Base-by-base conservation (phyloP, 2,113 vertebrate genomes). In the Halcyon malimbica region DNA sequence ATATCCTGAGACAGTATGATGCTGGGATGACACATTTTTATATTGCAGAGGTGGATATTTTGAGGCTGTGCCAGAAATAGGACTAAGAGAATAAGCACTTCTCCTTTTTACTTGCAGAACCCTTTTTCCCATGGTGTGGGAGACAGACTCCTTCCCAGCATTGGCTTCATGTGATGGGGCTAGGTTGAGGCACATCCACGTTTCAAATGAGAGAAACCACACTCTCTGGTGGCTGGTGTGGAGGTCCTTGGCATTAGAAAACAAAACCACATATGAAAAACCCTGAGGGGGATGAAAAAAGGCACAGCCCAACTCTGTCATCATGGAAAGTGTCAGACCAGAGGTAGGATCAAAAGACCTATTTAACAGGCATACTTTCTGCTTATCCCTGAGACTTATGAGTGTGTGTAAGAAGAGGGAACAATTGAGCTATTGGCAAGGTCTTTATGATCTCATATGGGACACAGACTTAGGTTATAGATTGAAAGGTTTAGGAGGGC, bases 101-200 rank as follows among this genome's bases (percentile, higher is more conserved):
- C 56, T 69, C 26, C 25, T 93, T 90, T 67, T 69, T 48, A 28
- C n/a, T 28, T 25, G 25, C 51, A 89, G 56, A 84, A 33, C 4
- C 1, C 10, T 42, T 81, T 84, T 57, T 71, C 39, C 19, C 23
- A 10, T 68, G 13, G 6, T 12, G 6, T 82, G 11, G 41, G 19
- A 77, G 28, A 69, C 6, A 9, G 26, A 19, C 5, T 77, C 26
- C 25, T 74, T 89, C 33, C 25, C 20, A 11, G 33, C 2, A 2
- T 4, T 1, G 0, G 57, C 60, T 69, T 28, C 2, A 0, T 53
- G 16, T 50, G 24, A 53, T 24, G 26, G 20, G 33, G 3, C 8
- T 53, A 42, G 31, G 10, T 3, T 56, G 44, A 10, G 44, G 20
- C 44, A 65, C 11, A n/a, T 42, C 23, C 53, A 33, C 13, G 5